Base-by-base conservation (phyloP, 2,797 vertebrate species). In the Naso thynnoides region DNA sequence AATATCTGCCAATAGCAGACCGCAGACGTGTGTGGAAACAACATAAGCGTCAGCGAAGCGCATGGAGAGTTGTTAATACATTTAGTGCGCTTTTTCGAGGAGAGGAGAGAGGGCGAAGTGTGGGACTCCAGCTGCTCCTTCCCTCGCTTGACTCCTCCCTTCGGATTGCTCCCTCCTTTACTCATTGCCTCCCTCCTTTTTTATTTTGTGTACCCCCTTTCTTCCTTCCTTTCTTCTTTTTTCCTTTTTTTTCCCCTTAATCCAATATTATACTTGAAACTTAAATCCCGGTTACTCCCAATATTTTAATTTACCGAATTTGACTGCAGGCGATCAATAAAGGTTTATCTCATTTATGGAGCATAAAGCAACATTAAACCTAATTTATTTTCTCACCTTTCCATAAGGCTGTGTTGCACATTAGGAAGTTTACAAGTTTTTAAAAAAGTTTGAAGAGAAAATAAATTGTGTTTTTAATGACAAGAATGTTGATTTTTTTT, bases 121-220 rank as follows among this genome's bases (percentile, higher is more conserved):
- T 92, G 84, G 86, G 92, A 93, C 93, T 93, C 91, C 91, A 87
- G 87, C 90, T 93, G 93, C 93, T 93, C 94, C 92, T 94, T 94
- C 92, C 92, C 88, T 88, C 84, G 76, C 87, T 61, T 94, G 94
- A 95, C 95, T 95, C 95, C 94, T 95, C 94, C 95, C 93, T 94
- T 94, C 87, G 85, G 90, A 89, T 91, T 79, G 87, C 91, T 93
- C 91, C 87, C 91, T 87, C 90, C 86, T 89, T 88, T 80, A 48
- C 87, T 86, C 87, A 45, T 88, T 87, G 84, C 84, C 89, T 90
- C 88, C 82, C 84, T 82, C 81, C 72, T 80, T 61, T 54, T 50
- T 77, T 48, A 72, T 62, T 79, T 72, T 36, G 21, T 81, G 70
- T 61, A 84, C 86, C 87, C 87, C 81, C 31, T 65, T 66, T 38